Base-by-base conservation (phyloP, 2,888 invertebrate genomes). In the Gibbula magus region DNA sequence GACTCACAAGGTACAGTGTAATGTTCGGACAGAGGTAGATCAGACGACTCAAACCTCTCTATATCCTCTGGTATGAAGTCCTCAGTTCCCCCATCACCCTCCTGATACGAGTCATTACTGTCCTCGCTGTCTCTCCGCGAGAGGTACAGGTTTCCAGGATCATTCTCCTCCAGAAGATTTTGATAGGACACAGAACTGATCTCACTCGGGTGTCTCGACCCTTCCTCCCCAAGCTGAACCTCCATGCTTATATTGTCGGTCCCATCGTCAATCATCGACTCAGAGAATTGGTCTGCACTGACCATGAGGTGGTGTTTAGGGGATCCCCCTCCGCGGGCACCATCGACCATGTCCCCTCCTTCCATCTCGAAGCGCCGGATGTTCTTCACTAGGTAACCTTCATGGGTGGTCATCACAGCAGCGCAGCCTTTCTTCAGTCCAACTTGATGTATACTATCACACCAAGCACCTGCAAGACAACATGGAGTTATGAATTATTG, bases 161-260 rank as follows among this genome's bases (percentile, higher is more conserved):
- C 87, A 1, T 86, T 87, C 67, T 90, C 91, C 56, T 91, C 91
- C 22, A 91, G 81, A n/a, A 91, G 84, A 82, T 90, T 91, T 82
- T 91, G 91, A 73, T 91, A 91, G 0, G 91, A 91, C 13, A 92
- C 81, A 32, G 91, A 91, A 75, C 91, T 91, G 18, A 92, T 89
- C 82, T 92, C 92, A 86, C 91, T 91, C 4, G 91, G 90, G 78
- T 90, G 91, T 75, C 91, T 87, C 7, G 92, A 92, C 82, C 89
- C 89, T 52, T 89, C 90, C 56, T 92, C 92, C 75, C 91, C 91
- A 67, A 92, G 87, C 56, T 92, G 88, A n/a, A 92, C 92, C 82
- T 92, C 92, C 86, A 92, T 88, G 79, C 91, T 92, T 18, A 91
- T 82, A 81, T 91, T 92, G 81, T 92, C 92, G 20, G 84, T 87